Base-by-base conservation (phyloP, 2,113 vertebrate species). In the Nothocercus nigrocapillus region DNA sequence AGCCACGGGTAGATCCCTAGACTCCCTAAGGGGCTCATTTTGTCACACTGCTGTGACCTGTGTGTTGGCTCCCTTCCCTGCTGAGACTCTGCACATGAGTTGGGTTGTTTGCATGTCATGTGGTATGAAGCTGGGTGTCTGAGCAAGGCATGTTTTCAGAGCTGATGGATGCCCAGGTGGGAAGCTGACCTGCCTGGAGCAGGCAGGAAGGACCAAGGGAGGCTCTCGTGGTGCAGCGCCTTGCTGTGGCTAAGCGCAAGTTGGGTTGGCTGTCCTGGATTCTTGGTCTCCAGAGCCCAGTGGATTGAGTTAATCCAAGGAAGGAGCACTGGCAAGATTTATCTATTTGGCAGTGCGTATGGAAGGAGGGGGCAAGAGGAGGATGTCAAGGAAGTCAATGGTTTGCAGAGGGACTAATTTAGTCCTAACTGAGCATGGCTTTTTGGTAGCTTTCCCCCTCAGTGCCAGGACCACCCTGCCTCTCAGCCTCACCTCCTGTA, bases 391-490 rank as follows among this genome's bases (percentile, higher is more conserved):
- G 67, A 79, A 54, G 93, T 76, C 47, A 86, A 59, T 92, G 64
- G 76, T 83, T 85, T 88, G 56, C 61, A 88, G 76, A 75, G 54
- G 42, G 30, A 89, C 73, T 84, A 42, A 88, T 81, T 88, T 47
- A 61, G 32, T 87, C 73, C 93, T 76, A 73, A 67, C 18, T 82
- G 28, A 75, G 0, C 54, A 38, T 28, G 36, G 69, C 32, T 94
- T 90, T 47, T 86, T 95, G 95, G 91, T 77, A 95, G 82, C 74
- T 85, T 92, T 70, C 69, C 75, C 76, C 44, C 44, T 67, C 89
- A 59, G 45, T 17, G 32, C 36, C 30, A 70, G 72, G 77, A 75
- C 81, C 77, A 89, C 91, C 82, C 77, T 85, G 90, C 32, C 67
- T 58, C 36, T 84, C 54, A 6, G 5, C 73, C 81, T 79, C 56